Evolutionary conservation across 2,797 vertebrate genomes (phyloP), one percentile per base, ranked within the genome.

Genomic region (Anguilla marmorata): DNA sequence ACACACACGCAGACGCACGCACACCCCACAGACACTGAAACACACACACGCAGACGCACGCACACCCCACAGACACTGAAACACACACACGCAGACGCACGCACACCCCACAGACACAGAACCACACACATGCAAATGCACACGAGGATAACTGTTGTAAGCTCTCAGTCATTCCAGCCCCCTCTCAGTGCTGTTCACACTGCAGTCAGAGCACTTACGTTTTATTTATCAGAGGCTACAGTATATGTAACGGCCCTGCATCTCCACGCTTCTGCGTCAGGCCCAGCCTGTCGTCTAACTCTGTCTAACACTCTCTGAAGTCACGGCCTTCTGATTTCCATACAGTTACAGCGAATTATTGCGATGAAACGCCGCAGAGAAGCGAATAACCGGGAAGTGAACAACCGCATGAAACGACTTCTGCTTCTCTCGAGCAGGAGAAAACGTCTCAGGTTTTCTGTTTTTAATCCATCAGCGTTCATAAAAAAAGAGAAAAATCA

Each of bases 381-480:
- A 30, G 89, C 83, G 80, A 85, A 86, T 37, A 87, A 79, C 80
- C 85, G 86, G 91, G 88, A 89, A 83, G 87, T 69, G 86, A 93
- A 90, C 84, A 76, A 86, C 86, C 90, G 90, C 90, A 88, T 87
- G 90, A 88, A 12, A 85, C 91, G 92, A 93, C 92, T 90, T 93
- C 91, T 87, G 88, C 72, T 89, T 90, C 88, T 69, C 89, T 9
- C 5, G 48, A 91, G 91, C 88, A 50, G 24, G 90, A 93, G 95
- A 93, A 94, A 94, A 92, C 89, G 92, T 93, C 92, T 94, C 3
- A 1, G 72, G 87, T 90, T 91, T 88, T 90, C 88, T 90, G 90
- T 91, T 91, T 93, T 94, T 92, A 95, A 95, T 96, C 94, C 92
- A 95, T 96, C 94, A 96, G 91, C 89, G 85, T 91, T 87, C 86